Evolutionary conservation across 2,888 invertebrate species (phyloP).

Genomic region (Lithophane socia): DNA sequence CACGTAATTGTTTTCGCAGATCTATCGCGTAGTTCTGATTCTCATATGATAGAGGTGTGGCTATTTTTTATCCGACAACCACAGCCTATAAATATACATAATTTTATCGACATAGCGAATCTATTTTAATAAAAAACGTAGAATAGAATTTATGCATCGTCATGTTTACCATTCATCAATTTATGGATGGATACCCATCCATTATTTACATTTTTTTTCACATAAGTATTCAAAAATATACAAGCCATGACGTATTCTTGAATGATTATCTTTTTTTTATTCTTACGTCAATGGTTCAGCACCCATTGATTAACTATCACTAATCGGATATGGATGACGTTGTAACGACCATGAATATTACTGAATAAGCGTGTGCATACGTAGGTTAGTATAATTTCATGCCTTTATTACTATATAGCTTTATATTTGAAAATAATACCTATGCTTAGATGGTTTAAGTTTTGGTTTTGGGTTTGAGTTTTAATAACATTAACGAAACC

Average conservation of each 20-base stretch:
- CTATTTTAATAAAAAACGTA: constrained; percentile 8
- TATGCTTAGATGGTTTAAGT: too few relatives aligned
- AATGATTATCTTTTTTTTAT: not conserved
- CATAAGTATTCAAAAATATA: not conserved
- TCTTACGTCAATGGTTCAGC: constrained; percentile 33
- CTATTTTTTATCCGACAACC: not conserved
- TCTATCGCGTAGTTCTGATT: not conserved
- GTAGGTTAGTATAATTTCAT: not conserved
- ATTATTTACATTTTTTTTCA: constrained; percentile 19
- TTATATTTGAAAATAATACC: too few relatives aligned
- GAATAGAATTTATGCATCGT: constrained; percentile 3
- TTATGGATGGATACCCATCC: not conserved
- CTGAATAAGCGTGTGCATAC: not conserved
- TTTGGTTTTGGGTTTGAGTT: too few relatives aligned
- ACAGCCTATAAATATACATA: not conserved
- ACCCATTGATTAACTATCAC: not conserved
- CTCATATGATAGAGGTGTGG: not conserved
- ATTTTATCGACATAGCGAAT: constrained; percentile 3
- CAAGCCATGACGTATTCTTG: constrained; percentile 20
- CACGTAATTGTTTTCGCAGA: not conserved
- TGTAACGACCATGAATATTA: not conserved
- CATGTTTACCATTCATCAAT: constrained; percentile 5
- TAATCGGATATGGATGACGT: constrained; percentile 4
- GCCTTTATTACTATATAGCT: not conserved
- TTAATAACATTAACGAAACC: too few relatives aligned